Evolutionary conservation across 2,888 invertebrate species (phyloP).

Genomic region (Tetragnatha montana): DNA sequence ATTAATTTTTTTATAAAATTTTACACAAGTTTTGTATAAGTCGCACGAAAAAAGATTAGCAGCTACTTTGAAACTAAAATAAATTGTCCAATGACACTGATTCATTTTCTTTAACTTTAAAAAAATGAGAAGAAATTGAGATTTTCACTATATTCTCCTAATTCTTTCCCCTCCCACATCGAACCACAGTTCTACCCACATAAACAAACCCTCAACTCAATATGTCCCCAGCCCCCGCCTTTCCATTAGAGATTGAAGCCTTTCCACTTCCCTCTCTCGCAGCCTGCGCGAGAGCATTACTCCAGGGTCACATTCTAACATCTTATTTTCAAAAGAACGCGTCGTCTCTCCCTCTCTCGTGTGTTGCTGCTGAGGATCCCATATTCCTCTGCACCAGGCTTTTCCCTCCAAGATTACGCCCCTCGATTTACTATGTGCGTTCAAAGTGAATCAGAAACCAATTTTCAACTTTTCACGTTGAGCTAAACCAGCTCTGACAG

Average conservation of each 20-base stretch:
- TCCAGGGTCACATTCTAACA: slow-evolving; percentile 17
- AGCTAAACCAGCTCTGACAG: not conserved
- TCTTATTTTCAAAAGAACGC: slow-evolving; percentile 18
- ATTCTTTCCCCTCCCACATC: no score
- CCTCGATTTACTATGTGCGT: not conserved
- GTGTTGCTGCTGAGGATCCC: not conserved
- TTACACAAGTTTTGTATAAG: no score
- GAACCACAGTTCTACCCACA: not conserved
- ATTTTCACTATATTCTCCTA: no score
- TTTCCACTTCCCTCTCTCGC: slow-evolving; percentile 3
- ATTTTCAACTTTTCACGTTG: not conserved
- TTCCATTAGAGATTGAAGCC: slow-evolving; percentile 11
- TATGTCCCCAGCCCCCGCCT: not conserved
- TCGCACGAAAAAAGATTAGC: no score
- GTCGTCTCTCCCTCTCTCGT: not conserved
- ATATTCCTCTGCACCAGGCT: not conserved
- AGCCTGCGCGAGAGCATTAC: not conserved
- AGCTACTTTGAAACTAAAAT: no score
- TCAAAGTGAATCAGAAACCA: slow-evolving; percentile 1
- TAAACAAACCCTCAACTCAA: not conserved
- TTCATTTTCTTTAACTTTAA: no score
- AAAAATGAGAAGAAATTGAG: no score
- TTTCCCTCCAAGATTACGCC: not conserved
- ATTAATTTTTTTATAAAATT: no score
- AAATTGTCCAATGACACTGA: no score